Conservation (phyloP, 2,113 vertebrate species). For the Spheniscus mendiculus region DNA sequence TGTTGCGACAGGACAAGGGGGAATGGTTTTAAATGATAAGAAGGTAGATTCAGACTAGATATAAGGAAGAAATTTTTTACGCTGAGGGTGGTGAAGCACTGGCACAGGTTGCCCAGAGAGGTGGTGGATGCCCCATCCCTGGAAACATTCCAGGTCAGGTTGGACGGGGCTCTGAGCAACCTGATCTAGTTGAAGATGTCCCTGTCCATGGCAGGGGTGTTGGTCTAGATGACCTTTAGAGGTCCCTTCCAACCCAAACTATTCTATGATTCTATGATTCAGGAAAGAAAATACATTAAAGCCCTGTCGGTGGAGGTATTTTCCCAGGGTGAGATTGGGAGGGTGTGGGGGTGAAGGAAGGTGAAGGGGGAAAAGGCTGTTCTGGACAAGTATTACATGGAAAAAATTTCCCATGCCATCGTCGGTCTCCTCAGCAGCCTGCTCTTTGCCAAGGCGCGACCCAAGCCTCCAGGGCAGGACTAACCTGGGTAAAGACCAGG, state of each 20-base stretch:
- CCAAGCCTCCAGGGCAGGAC: neutral
- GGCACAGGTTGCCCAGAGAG: neutral
- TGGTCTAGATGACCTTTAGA: neutral
- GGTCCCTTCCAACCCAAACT: neutral
- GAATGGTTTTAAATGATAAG: neutral
- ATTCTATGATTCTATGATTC: neutral
- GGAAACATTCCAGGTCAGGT: neutral
- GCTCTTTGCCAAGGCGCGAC: neutral
- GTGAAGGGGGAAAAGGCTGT: neutral
- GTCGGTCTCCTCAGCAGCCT: neutral
- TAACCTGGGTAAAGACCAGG: neutral
- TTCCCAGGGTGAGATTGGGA: neutral
- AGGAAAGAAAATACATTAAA: neutral
- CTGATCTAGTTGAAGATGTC: neutral
- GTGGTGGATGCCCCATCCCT: neutral
- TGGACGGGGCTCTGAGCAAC: neutral
- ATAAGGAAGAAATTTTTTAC: neutral
- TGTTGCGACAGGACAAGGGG: neutral
- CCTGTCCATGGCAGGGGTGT: neutral
- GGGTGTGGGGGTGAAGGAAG: neutral
- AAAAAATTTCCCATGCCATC: neutral
- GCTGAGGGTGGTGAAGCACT: neutral
- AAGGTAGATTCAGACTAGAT: neutral
- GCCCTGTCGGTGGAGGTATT: neutral
- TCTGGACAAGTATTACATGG: neutral